phyloP scores from a whole-genome alignment of 2,113 vertebrate genomes.

The Colaptes auratus region DNA sequence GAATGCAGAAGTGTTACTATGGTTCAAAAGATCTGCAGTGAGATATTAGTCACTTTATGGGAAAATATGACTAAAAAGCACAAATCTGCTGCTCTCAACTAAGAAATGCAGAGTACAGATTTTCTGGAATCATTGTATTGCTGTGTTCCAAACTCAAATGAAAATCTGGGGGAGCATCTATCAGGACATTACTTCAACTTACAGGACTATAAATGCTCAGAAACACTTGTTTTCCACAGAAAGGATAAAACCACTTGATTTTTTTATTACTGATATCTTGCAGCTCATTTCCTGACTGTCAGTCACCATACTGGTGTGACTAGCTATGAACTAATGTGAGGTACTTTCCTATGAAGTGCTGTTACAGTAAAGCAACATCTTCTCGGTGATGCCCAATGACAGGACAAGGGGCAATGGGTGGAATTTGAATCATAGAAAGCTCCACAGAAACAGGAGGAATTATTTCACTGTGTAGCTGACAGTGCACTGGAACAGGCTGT shows the following conservation, averaged over 20 bases:
- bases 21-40: neutral
- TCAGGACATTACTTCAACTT: conserved; percentile 16
- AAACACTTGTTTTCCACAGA: conserved; percentile 45
- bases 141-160: conserved; percentile 18
- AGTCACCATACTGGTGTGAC: conserved; percentile 4
- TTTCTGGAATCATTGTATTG: conserved; percentile 32
- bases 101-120: neutral
- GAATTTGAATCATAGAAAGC: too few species aligned
- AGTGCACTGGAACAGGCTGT: too few species aligned
- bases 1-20: neutral
- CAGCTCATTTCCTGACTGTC: neutral
- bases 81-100: conserved; percentile 34
- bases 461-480: too few species aligned
- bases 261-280: neutral
- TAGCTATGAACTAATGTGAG: neutral
- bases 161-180: conserved; percentile 32
- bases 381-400: too few species aligned
- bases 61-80: conserved; percentile 11
- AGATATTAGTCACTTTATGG: neutral
- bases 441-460: too few species aligned
- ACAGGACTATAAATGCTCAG: conserved; percentile 26
- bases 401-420: too few species aligned
- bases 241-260: conserved; percentile 31
- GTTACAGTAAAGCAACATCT: neutral
- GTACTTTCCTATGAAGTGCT: neutral